These are phyloP conservation scores for Fabriciana adippe DNA, from an alignment of 2,888 invertebrate species.

Conservation along the genomic window DNA sequence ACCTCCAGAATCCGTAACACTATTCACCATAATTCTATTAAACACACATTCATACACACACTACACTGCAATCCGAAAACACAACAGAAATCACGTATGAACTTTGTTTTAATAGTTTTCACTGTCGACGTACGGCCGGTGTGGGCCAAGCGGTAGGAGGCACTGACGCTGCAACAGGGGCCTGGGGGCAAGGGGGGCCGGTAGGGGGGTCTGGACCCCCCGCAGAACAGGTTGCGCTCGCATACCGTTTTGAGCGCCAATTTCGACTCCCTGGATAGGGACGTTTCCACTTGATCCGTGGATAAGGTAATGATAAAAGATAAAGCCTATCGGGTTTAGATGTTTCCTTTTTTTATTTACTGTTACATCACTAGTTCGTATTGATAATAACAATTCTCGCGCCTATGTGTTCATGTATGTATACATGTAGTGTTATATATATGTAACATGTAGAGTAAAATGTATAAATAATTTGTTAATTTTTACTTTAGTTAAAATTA, in stretches of 20 bases:
- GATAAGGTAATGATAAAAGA: slow-evolving; percentile 63
- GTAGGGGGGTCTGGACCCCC: slow-evolving; percentile 44
- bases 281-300: slow-evolving; percentile 64
- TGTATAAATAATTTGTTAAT: no score
- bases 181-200: slow-evolving; percentile 38
- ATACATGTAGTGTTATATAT: no score
- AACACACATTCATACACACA: slow-evolving; percentile 45
- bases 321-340: slow-evolving; percentile 42
- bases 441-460: no score
- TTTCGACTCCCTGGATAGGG: slow-evolving; percentile 65
- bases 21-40: slow-evolving; percentile 65
- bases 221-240: slow-evolving; percentile 73
- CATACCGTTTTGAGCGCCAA: slow-evolving; percentile 75
- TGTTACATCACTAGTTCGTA: not conserved
- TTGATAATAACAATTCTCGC: no score
- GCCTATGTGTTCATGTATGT: no score
- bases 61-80: slow-evolving; percentile 74
- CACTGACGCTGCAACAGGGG: slow-evolving; percentile 49
- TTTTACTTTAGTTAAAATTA: no score
- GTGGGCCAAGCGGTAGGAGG: slow-evolving; percentile 61
- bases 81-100: slow-evolving; percentile 36
- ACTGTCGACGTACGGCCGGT: slow-evolving; percentile 55
- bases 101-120: slow-evolving; percentile 45
- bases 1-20: slow-evolving; percentile 75
- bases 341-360: slow-evolving; percentile 17